phyloP scores from a whole-genome alignment of 2,797 vertebrate genomes.

The Podarcis siculus region DNA sequence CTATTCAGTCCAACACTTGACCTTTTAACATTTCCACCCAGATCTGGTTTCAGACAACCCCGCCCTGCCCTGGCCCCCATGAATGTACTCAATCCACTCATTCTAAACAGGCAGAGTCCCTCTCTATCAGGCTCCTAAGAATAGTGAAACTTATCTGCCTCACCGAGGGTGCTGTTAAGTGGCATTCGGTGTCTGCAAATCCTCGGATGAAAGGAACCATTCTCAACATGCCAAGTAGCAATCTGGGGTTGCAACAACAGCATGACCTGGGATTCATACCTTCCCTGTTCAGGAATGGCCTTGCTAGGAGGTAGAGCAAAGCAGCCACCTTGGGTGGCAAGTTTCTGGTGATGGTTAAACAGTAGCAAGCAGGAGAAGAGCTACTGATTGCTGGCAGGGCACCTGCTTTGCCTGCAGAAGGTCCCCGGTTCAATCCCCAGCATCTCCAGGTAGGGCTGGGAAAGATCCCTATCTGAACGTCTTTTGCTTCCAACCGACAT shows the following conservation, averaged over 20 bases:
- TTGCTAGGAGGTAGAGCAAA: background rate
- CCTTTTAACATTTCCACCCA: conserved; percentile 78
- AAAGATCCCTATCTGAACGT: no score
- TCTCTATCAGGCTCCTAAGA: conserved; percentile 32
- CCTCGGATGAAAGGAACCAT: background rate
- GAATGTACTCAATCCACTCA: conserved; percentile 11
- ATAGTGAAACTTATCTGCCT: conserved; percentile 12
- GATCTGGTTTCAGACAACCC: conserved; percentile 73
- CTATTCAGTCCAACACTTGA: conserved; percentile 77
- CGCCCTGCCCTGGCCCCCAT: conserved; percentile 12
- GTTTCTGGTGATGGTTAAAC: background rate
- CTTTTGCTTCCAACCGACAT: background rate
- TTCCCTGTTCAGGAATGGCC: background rate
- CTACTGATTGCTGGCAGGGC: no score
- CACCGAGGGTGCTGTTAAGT: background rate
- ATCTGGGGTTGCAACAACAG: background rate
- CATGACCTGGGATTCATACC: background rate
- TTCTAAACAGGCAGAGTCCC: conserved; percentile 8
- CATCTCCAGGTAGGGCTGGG: no score
- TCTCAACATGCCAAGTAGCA: background rate
- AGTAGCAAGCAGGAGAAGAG: background rate
- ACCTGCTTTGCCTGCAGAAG: no score
- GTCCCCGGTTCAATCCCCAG: no score
- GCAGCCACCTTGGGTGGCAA: no score
- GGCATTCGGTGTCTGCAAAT: background rate